Base-by-base conservation (phyloP, 2,888 invertebrate genomes). In the Elmis aenea region DNA sequence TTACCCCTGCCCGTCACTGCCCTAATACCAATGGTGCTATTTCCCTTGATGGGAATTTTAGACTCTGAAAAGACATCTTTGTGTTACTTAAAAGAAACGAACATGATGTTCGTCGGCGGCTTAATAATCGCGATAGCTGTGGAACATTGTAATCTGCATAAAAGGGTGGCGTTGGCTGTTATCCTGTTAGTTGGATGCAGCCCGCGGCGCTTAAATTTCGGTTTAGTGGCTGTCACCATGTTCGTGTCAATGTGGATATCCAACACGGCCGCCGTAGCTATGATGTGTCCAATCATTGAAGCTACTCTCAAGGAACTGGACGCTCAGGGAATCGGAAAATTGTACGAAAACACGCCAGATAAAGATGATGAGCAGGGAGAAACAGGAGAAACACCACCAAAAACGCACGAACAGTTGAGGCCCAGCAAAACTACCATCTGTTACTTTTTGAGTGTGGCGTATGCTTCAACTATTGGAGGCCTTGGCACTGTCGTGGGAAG, bases 231-330 rank as follows among this genome's bases (percentile, higher is more conserved):
- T 44, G 90, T 90, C 9, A 90, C 92, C 0, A 91, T 89, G 87
- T 89, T 92, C 57, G 79, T 94, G 50, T 92, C 92, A 0, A 93
- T 94, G 92, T 94, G 93, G 93, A 91, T 94, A 51, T 91, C 90
- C 4, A 94, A 94, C 64, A 93, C 93, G 0, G 93, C 94, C 1
- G 90, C 89, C 2, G 85, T 89, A 1, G 90, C 91, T 2, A 90
- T 93, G 88, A 92, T 93, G 92, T 83, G 90, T 41, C 92, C 92
- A 1, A 92, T 92, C 46, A 84, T 90, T 11, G 83, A 87, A 46
- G 91, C 90, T 13, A 87, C 91, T 2, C 68, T 92, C 3, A 78
- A 83, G 56, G 89, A 91, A 47, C 68, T 92, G 11, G 84, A 87
- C 69, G 73, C 80, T 69, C 82, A 83, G 74, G 83, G 82, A 1